phyloP scores from a whole-genome alignment of 2,888 invertebrate genomes.

The Allolobophora icterica region DNA sequence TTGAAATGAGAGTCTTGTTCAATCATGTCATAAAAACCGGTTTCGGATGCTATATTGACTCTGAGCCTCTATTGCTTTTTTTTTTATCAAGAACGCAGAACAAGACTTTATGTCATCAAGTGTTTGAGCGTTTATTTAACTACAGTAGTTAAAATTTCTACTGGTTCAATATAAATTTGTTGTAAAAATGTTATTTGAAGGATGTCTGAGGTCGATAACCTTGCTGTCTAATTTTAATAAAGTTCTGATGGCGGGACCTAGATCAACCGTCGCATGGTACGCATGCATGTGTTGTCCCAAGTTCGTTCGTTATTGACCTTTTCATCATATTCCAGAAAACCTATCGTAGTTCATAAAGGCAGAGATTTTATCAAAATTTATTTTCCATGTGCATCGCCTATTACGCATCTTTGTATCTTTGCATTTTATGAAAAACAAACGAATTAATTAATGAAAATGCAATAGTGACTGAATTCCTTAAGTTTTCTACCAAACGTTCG shows the following conservation, averaged over 20 bases:
- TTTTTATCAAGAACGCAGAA: not conserved
- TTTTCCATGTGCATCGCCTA: no score
- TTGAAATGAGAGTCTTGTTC: no score
- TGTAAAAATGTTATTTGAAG: conserved; percentile 7
- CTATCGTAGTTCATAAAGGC: not conserved
- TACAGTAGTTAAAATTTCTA: not conserved
- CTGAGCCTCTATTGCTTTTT: no score
- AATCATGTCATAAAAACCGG: no score
- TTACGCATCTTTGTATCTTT: no score
- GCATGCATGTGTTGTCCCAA: not conserved
- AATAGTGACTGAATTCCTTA: no score
- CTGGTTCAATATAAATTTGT: not conserved
- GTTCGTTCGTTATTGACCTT: not conserved
- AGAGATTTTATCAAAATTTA: no score
- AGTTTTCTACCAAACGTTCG: no score
- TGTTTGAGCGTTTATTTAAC: no score
- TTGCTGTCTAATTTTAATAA: conserved; percentile 17
- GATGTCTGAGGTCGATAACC: not conserved
- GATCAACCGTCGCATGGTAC: not conserved
- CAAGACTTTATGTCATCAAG: not conserved
- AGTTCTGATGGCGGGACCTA: not conserved
- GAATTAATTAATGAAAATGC: no score
- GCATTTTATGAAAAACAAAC: no score
- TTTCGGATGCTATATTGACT: no score
- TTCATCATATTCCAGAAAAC: not conserved